Conservation (phyloP, 2,888 invertebrate species). For the Chelonus formosanus region DNA sequence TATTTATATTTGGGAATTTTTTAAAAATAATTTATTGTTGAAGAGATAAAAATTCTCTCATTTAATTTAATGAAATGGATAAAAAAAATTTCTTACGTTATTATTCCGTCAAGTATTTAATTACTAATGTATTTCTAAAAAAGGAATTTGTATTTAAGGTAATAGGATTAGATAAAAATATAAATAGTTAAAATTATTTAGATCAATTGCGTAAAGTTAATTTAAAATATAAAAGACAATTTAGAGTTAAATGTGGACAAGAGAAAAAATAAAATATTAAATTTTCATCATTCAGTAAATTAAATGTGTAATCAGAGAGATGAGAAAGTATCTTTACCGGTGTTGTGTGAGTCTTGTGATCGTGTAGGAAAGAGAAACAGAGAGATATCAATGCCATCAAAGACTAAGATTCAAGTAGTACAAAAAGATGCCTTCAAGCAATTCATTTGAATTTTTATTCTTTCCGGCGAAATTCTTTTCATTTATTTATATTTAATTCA, state of each 20-base stretch:
- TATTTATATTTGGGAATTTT: no score
- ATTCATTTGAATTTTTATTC: neutral
- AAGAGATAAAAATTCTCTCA: conserved; percentile 1
- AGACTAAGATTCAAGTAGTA: conserved; percentile 20
- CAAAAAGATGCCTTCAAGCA: conserved; percentile 19
- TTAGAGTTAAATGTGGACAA: neutral
- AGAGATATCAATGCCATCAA: neutral
- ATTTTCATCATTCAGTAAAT: conserved; percentile 1
- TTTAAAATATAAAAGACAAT: neutral
- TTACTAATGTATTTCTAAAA: neutral
- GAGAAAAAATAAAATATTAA: neutral
- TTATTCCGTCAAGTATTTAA: neutral
- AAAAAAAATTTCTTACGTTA: neutral
- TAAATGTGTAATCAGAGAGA: conserved; percentile 11
- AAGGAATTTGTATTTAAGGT: neutral
- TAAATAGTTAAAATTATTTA: neutral
- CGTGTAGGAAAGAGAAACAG: neutral
- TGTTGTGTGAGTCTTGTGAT: conserved; percentile 17
- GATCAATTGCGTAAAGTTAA: neutral
- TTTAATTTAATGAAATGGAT: neutral
- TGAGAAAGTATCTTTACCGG: conserved; percentile 21
- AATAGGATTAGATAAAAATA: conserved; percentile 1
- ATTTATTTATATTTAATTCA: neutral
- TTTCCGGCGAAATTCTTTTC: conserved; percentile 4
- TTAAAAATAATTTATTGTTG: no score